phyloP scores from a whole-genome alignment of 92 coral and sea anemone genomes.

The Heteractis magnifica region DNA sequence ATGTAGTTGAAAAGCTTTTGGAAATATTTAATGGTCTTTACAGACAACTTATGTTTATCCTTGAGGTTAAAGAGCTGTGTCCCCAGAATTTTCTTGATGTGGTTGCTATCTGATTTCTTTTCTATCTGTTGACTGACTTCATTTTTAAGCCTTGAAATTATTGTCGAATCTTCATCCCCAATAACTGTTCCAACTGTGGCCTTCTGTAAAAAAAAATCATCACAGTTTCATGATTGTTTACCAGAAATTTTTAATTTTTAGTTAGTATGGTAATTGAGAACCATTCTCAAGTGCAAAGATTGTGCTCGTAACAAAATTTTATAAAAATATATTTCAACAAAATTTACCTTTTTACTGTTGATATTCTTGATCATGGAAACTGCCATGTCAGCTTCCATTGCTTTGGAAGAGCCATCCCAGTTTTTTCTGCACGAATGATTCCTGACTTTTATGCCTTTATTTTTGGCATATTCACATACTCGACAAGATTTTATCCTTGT shows the following conservation, averaged over 20 bases:
- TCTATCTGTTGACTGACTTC: conserved; percentile 9
- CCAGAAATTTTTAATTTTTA: no score
- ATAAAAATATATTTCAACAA: no score
- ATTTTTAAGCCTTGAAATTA: neutral
- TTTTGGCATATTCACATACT: neutral
- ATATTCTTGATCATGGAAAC: conserved; percentile 6
- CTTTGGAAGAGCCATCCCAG: conserved; percentile 13
- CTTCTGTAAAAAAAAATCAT: neutral
- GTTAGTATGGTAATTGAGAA: no score
- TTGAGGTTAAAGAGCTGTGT: neutral
- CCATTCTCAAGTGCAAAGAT: no score
- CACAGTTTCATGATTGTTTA: no score
- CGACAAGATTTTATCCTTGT: conserved; percentile 13
- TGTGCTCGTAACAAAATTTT: no score
- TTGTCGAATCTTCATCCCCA: conserved; percentile 16
- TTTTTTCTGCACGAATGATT: neutral
- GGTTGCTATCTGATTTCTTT: conserved; percentile 8
- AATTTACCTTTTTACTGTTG: neutral
- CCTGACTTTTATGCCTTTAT: neutral
- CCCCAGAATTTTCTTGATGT: conserved; percentile 9
- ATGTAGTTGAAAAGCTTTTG: conserved; percentile 10
- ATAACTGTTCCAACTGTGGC: neutral
- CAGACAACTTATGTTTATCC: neutral
- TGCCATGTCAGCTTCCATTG: conserved; percentile 19
- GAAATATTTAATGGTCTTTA: conserved; percentile 2